Evolutionary conservation across 2,888 invertebrate species (phyloP).

Genomic region (Biston betularia): DNA sequence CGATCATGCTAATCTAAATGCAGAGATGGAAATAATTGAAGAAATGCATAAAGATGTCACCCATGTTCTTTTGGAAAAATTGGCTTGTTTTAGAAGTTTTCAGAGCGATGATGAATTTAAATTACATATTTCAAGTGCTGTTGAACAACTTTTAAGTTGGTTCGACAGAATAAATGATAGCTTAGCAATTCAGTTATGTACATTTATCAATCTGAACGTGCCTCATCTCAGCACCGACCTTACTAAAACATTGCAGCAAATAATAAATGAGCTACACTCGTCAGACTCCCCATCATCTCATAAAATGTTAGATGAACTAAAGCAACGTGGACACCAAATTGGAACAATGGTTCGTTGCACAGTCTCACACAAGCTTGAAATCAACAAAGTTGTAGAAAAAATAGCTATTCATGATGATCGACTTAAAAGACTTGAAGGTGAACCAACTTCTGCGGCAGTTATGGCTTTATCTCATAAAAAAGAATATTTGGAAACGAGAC

Average conservation of each 20-base stretch:
- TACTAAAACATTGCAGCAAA: constrained; percentile 70
- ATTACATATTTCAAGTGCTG: constrained; percentile 54
- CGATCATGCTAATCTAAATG: constrained; percentile 58
- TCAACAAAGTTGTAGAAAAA: constrained; percentile 70
- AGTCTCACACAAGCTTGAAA: constrained; percentile 67
- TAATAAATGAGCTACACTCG: constrained; percentile 64
- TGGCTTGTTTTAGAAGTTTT: constrained; percentile 64
- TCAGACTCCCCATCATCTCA: constrained; percentile 53
- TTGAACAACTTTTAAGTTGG: constrained; percentile 71
- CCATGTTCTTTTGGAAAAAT: constrained; percentile 59
- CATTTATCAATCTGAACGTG: constrained; percentile 63
- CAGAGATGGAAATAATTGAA: constrained; percentile 77
- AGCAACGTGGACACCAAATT: constrained; percentile 62
- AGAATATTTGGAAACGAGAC: constrained; percentile 65
- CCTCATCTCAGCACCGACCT: constrained; percentile 64
- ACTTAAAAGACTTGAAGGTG: constrained; percentile 64
- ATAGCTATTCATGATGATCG: constrained; percentile 67
- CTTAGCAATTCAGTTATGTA: constrained; percentile 62
- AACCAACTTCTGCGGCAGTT: constrained; percentile 66
- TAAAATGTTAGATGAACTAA: constrained; percentile 63
- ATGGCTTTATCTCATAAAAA: constrained; percentile 70
- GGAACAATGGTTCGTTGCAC: constrained; percentile 67
- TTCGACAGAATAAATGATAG: constrained; percentile 73
- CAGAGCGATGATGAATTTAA: constrained; percentile 60
- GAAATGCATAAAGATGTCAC: constrained; percentile 74